Evolutionary conservation across 64 coral and sea anemone genomes (phyloP), one percentile per base, ranked within the genome.

Genomic region (Catalaphyllia jardinei): DNA sequence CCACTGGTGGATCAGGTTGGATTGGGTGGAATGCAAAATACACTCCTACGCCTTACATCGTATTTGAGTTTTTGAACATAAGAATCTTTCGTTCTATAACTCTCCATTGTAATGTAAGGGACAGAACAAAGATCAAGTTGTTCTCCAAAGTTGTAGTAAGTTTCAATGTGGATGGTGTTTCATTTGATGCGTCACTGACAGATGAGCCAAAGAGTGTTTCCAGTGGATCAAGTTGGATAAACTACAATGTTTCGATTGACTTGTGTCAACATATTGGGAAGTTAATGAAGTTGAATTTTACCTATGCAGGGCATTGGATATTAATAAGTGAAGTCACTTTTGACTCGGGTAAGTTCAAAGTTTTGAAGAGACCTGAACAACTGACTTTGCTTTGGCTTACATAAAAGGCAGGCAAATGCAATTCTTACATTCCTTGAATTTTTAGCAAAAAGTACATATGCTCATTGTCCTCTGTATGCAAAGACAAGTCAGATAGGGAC

Each of bases 321-420:
- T 82, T 94, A 62, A 94, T 94, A 4, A 94, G 92, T 87, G 94
- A 96, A 78, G 82, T 96, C 27, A 78, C 77, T 12, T 90, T 96
- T 52, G 14, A 93, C 64, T 89, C 86, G 72, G 88, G 94, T 96
- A 86, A 88, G 77, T 83, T 55, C 2, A 11, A 30, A 62, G 4
- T 83, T 17, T 29, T n/a, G 1, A 4, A 25, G 24, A 69, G 9
- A n/a, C 20, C 3, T 25, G 9, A 57, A 14, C 7, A 16, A 57
- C 54, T 65, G 20, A 62, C 62, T 65, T 18, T 25, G 25, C 20
- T 69, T 69, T 69, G 20, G 2, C 22, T 57, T 57, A 15, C 8
- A 57, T 57, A 57, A 1, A 57, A 57, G 42, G 42, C 6, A 4
- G 42, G 42, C 42, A 46, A 46, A 46, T 46, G 42, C 42, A 46